A percentile compares a stretch with the other conserved stretches of the same genome.
phyloP scores from a whole-genome alignment of 2,113 vertebrate genomes.

The Percina caprodes region DNA sequence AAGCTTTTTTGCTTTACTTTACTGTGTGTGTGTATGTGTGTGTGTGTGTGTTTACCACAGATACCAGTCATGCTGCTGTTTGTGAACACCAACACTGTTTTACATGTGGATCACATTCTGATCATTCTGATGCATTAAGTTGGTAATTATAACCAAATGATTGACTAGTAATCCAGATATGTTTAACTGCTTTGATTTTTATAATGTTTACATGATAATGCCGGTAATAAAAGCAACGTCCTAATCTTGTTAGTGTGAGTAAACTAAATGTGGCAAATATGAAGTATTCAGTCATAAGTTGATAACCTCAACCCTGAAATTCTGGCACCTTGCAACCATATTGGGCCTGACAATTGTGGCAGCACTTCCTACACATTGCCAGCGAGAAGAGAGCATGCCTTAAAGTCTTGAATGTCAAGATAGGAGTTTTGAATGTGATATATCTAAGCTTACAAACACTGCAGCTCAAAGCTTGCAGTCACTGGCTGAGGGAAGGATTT shows the following conservation, averaged over 20 bases:
- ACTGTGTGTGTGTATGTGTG: too few relatives aligned
- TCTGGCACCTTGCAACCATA: slow-evolving; percentile 1
- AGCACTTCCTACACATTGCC: slow-evolving; percentile 12
- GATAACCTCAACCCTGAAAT: slow-evolving; percentile 15
- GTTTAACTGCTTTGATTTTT: slow-evolving; percentile 15
- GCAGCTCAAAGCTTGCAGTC: slow-evolving; percentile 61
- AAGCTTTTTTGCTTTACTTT: slow-evolving; percentile 48
- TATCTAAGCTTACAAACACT: slow-evolving; percentile 58
- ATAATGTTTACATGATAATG: not conserved
- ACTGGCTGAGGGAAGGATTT: slow-evolving; percentile 66
- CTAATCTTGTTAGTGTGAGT: slow-evolving; percentile 2
- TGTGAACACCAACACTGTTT: slow-evolving; percentile 33
- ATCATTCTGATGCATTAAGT: slow-evolving; percentile 14
- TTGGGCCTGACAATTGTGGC: slow-evolving; percentile 31
- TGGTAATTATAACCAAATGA: slow-evolving; percentile 24
- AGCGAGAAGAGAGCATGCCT: slow-evolving; percentile 31
- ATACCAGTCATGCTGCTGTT: slow-evolving; percentile 1
- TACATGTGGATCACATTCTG: slow-evolving; percentile 21
- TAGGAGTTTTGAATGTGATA: slow-evolving; percentile 53
- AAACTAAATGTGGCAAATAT: slow-evolving; percentile 27
- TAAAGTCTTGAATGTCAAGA: slow-evolving; percentile 54
- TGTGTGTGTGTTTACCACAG: not conserved
- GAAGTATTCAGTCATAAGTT: slow-evolving; percentile 1
- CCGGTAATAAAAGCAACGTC: not conserved
- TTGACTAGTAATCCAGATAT: not conserved